These are phyloP conservation scores for Tribolium madens DNA, from an alignment of 1,140 invertebrate genomes.

Conservation along the genomic window DNA sequence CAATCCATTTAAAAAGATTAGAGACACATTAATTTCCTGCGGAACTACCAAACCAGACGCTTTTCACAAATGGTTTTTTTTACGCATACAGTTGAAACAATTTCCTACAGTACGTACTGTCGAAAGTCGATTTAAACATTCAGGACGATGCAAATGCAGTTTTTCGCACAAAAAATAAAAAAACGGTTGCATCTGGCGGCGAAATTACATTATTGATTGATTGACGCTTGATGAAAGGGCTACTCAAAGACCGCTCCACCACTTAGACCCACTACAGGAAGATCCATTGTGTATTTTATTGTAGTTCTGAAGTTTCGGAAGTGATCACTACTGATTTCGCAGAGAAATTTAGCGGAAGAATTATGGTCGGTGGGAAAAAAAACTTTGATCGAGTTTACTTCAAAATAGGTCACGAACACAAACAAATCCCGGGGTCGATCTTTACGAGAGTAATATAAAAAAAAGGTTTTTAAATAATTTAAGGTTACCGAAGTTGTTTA, in stretches of 20 bases:
- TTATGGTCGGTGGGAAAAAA: constrained; percentile 10
- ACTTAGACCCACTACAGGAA: background rate
- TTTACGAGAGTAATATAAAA: constrained; percentile 12
- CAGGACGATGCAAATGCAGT: background rate
- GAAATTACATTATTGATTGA: background rate
- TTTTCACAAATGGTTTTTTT: constrained; percentile 30
- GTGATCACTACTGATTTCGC: constrained; percentile 1
- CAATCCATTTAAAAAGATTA: constrained; percentile 36
- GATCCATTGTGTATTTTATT: constrained; percentile 16
- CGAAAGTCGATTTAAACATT: constrained; percentile 21
- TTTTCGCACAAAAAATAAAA: background rate
- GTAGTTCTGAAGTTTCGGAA: background rate
- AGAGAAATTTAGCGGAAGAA: constrained; percentile 26
- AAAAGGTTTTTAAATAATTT: constrained; percentile 1
- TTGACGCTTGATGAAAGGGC: background rate
- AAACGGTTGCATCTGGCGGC: background rate
- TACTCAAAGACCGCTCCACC: background rate
- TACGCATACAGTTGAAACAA: background rate
- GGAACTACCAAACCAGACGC: background rate
- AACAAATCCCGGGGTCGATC: background rate
- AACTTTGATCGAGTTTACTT: constrained; percentile 25
- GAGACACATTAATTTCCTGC: constrained; percentile 44
- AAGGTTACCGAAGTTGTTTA: no score
- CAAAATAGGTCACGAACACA: constrained; percentile 31
- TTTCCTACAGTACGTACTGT: background rate